These are phyloP conservation scores for Trachelus troglodyta DNA, from an alignment of 2,888 invertebrate genomes.

Conservation along the genomic window DNA sequence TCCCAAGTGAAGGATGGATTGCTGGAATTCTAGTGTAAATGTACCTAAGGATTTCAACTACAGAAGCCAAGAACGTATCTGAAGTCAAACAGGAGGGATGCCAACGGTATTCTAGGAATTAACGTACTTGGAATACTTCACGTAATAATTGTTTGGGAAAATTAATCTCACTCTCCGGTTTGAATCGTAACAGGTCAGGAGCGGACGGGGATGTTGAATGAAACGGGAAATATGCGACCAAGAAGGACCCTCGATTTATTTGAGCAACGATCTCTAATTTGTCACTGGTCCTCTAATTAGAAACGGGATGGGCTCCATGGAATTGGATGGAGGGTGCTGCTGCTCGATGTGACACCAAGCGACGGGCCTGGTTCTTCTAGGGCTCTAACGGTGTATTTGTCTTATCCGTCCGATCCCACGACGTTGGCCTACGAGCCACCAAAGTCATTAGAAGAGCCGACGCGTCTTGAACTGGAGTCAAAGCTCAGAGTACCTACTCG, in stretches of 20 bases:
- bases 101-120: neutral
- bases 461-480: neutral
- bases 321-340: neutral
- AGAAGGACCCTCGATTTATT: constrained; percentile 1
- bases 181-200: neutral
- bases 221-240: neutral
- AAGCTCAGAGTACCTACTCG: neutral
- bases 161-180: neutral
- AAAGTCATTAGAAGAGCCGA: neutral
- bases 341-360: neutral
- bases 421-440: neutral
- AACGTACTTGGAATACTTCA: neutral
- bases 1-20: neutral
- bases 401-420: neutral
- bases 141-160: constrained; percentile 13
- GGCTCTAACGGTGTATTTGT: neutral
- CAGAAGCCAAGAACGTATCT: neutral
- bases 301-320: neutral
- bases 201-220: neutral
- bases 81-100: neutral
- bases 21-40: neutral
- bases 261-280: constrained; percentile 5
- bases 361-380: neutral
- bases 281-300: neutral
- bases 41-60: neutral